Percentiles rank a stretch among this genome's conserved stretches.
Evolutionary conservation across 2,797 vertebrate species (phyloP).

Genomic region (Mus spretus): DNA sequence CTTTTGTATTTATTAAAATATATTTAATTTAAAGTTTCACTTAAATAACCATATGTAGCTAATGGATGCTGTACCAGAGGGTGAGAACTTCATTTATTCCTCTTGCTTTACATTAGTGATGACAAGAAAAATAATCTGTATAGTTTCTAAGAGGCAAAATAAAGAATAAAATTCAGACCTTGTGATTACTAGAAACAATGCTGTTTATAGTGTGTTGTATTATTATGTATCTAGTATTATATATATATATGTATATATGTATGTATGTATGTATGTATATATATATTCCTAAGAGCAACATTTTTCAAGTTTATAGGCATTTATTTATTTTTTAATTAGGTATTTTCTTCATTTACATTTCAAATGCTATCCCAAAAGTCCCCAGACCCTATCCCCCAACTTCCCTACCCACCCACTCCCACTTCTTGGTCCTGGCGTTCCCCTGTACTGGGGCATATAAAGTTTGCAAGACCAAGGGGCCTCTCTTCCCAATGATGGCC

Average conservation of each 20-base stretch:
- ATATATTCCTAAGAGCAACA: not conserved
- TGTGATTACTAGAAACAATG: not conserved
- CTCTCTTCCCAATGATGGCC: too few species aligned
- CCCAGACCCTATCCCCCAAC: too few species aligned
- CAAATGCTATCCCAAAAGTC: too few species aligned
- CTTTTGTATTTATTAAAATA: not conserved
- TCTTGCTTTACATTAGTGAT: not conserved
- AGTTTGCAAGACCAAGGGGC: too few species aligned
- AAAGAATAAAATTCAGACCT: not conserved
- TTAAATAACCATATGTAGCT: not conserved
- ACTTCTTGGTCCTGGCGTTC: too few species aligned
- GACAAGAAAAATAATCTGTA: not conserved
- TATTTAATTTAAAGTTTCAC: constrained; percentile 7
- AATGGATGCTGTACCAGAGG: not conserved
- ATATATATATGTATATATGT: not conserved
- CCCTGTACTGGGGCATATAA: too few species aligned
- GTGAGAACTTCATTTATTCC: not conserved
- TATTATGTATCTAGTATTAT: not conserved
- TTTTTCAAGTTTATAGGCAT: not conserved
- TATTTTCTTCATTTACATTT: too few species aligned
- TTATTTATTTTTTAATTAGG: too few species aligned
- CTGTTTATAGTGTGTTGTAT: not conserved
- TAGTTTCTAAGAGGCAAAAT: not conserved
- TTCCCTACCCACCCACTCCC: too few species aligned
- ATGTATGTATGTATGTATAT: too few species aligned